Base-by-base conservation (phyloP, 2,797 vertebrate genomes). In the Malacoraja senta region DNA sequence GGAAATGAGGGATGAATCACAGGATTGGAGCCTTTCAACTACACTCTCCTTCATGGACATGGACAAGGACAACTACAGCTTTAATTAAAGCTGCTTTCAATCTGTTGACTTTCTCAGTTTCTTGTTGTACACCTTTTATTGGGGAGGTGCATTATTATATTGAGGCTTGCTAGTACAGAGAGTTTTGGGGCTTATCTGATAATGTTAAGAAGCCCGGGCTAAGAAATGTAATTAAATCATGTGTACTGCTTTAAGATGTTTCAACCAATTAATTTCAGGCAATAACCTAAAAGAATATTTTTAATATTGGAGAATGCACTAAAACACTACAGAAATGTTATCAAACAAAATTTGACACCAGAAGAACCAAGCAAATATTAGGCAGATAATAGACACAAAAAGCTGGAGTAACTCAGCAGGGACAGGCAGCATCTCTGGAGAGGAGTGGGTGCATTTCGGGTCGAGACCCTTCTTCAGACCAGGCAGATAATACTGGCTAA, bases 1-100 rank as follows among this genome's bases (percentile, higher is more conserved):
- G 0, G 35, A 6, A 79, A 29, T 32, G 1, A n/a, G 2, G 61
- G 61, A 35, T 0, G 61, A 10, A 68, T 17, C 0, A 65, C 0
- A 8, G n/a, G 26, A n/a, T 61, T 21, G 84, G 61, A 88, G 84
- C n/a, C 1, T 0, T 10, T 68, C 84, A 68, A 35, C 61, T 21
- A 35, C 61, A 88, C 8, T 65, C 21, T 88, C 84, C 38, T 38
- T 38, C 15, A 15, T 35, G 21, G 84, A 88, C 21, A 6, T 88
- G 17, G 84, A 88, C 17, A 88, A 88, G 17, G 84, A 88, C 17
- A 88, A 88, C n/a, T 88, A 88, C 84, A 88, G 84, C 63, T 68
- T 9, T 88, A 88, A 68, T 88, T 88, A 68, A 68, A 88, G 1
- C 2, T 17, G 35, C 35, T 35, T 35, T 35, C 7, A 17, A 35